phyloP scores from a whole-genome alignment of 2,113 vertebrate species.

The Mirounga angustirostris region DNA sequence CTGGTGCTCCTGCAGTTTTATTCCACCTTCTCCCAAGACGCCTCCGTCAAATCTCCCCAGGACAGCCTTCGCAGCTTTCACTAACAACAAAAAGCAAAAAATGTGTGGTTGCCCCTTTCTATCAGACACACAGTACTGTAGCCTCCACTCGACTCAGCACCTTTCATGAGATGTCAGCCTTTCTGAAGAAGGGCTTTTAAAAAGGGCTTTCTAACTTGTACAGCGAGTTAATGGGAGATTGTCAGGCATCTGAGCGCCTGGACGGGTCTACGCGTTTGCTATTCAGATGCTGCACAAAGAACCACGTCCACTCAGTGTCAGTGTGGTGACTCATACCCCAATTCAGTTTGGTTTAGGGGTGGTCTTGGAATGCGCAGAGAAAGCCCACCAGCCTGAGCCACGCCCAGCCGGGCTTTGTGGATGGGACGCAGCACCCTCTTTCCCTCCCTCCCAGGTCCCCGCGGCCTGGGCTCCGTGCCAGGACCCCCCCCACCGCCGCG shows the following conservation, averaged over 20 bases:
- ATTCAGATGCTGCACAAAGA: neutral
- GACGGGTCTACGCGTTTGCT: neutral
- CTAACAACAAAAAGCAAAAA: neutral
- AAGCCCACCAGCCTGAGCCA: neutral
- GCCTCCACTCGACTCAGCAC: neutral
- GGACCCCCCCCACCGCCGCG: neutral
- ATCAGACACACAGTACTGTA: neutral
- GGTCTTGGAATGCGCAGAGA: neutral
- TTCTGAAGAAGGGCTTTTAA: neutral
- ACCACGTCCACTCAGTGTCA: neutral
- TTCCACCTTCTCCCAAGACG: neutral
- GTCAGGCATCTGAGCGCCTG: neutral
- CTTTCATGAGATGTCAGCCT: neutral
- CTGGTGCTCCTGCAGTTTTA: neutral
- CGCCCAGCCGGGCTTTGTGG: neutral
- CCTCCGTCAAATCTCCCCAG: neutral
- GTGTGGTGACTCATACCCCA: neutral
- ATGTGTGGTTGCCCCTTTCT: neutral
- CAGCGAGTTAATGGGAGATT: neutral
- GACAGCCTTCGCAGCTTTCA: neutral
- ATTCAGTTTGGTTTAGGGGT: neutral
- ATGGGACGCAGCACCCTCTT: neutral
- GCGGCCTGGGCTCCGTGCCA: neutral
- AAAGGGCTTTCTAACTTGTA: neutral
- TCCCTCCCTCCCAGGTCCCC: neutral